Evolutionary conservation across 2,888 invertebrate genomes (phyloP), one percentile per base, ranked within the genome.

Genomic region (Hyposoter dolosus): DNA sequence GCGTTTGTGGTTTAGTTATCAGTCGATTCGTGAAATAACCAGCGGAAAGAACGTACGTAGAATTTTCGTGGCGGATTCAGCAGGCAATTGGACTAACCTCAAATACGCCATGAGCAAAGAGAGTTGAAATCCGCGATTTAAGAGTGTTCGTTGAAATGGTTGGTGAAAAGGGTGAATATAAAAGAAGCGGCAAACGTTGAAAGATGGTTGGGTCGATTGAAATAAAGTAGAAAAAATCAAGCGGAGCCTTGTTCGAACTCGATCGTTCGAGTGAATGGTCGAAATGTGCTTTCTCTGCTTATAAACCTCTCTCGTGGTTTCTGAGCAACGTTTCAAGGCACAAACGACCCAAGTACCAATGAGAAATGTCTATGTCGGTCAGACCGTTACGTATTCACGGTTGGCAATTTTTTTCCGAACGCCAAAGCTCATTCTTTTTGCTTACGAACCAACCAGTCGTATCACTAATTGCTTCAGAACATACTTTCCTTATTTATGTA

Each of bases 371-470:
- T 68, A 75, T 23, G 23, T 68, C 65, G 84, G 80, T 83, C 66
- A 81, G 43, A 56, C 75, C 82, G 85, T 90, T 90, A 89, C 80
- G 84, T 88, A 89, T 90, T 89, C 89, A 83, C 71, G 79, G 76
- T 84, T 65, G 79, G 88, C 88, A 88, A 90, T 91, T 90, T 89
- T 87, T 83, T 84, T 84, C 82, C 85, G 86, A 86, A 89, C 87
- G 75, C 75, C 60, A 87, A 89, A 88, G 80, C 88, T 87, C 88
- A 88, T 91, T 91, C 88, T 88, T 90, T 89, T 90, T 89, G 78
- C 85, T 89, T 89, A 90, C 68, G 72, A 53, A 72, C 50, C 56
- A 66, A 84, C 79, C 53, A 84, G 82, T 83, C 66, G 66, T 60
- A 78, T 69, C 84, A 88, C 82, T 89, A 90, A 90, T 90, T 90